Percentiles rank a stretch among this genome's conserved stretches.
phyloP scores from a whole-genome alignment of 2,888 invertebrate genomes.

The Bursaphelenchus okinawaensis region DNA sequence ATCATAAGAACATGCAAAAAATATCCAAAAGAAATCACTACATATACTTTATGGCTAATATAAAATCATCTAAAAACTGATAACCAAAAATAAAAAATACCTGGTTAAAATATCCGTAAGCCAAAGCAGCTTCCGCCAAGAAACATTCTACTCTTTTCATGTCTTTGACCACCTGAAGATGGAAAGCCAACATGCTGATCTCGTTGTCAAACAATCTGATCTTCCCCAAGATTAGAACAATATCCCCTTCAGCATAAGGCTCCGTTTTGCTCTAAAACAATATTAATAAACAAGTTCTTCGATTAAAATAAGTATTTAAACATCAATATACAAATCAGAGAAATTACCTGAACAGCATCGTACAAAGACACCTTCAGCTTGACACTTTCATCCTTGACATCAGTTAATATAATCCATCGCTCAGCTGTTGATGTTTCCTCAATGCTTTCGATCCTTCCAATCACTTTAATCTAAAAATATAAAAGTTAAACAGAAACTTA shows the following conservation, averaged over 20 bases:
- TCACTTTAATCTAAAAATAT: neutral
- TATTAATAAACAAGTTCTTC: neutral
- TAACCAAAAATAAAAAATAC: too few species aligned
- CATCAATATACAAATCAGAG: neutral
- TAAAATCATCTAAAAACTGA: too few species aligned
- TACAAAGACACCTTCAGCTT: neutral
- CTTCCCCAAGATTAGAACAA: conserved; percentile 9
- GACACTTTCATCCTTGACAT: neutral
- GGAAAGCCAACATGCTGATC: conserved; percentile 4
- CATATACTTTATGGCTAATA: too few species aligned
- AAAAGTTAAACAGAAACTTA: neutral
- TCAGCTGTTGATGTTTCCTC: neutral
- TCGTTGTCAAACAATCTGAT: neutral
- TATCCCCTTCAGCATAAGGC: neutral
- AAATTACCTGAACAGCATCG: conserved; percentile 2
- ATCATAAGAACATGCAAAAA: too few species aligned
- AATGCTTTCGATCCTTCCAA: neutral
- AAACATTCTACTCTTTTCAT: conserved; percentile 2
- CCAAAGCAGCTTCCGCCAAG: conserved; percentile 8
- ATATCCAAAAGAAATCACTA: too few species aligned
- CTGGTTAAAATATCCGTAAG: conserved; percentile 1
- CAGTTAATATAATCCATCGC: neutral
- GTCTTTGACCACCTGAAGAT: neutral
- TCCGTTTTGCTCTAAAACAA: neutral
- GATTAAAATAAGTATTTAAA: neutral